A percentile compares a stretch with the other conserved stretches of the same genome.
Evolutionary conservation across 2,888 invertebrate genomes (phyloP).

Genomic region (Labia minor): DNA sequence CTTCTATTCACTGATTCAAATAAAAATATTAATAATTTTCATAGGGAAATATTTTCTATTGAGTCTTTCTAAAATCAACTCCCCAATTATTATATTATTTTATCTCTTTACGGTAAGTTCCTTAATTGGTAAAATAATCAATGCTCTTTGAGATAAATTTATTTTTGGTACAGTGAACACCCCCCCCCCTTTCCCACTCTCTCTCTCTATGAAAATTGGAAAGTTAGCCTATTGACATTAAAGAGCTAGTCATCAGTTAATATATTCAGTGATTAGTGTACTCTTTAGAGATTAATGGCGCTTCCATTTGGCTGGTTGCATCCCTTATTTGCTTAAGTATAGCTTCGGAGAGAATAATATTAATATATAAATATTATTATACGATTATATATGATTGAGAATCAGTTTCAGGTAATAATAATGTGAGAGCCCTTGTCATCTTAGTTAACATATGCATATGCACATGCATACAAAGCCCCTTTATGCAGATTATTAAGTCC

Average conservation of each 20-base stretch:
- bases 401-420: conserved; percentile 13
- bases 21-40: no score
- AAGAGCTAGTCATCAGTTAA: neutral
- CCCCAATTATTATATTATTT: no score
- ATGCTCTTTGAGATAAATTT: no score
- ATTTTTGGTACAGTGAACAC: no score
- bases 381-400: neutral
- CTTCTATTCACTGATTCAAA: no score
- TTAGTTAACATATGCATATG: conserved; percentile 6
- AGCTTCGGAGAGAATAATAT: neutral
- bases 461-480: conserved; percentile 4
- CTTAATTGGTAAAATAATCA: no score
- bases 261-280: conserved; percentile 1
- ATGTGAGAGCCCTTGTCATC: conserved; percentile 8
- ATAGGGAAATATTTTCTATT: no score
- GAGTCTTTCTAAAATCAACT: no score
- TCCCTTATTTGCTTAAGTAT: neutral
- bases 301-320: neutral
- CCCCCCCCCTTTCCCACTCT: no score
- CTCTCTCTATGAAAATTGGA: no score
- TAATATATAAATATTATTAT: conserved; percentile 13
- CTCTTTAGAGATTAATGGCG: neutral
- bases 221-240: no score
- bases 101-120: no score
- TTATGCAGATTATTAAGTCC: neutral